Evolutionary conservation across 2,113 vertebrate genomes (phyloP).

Genomic region (Lutjanus erythropterus): DNA sequence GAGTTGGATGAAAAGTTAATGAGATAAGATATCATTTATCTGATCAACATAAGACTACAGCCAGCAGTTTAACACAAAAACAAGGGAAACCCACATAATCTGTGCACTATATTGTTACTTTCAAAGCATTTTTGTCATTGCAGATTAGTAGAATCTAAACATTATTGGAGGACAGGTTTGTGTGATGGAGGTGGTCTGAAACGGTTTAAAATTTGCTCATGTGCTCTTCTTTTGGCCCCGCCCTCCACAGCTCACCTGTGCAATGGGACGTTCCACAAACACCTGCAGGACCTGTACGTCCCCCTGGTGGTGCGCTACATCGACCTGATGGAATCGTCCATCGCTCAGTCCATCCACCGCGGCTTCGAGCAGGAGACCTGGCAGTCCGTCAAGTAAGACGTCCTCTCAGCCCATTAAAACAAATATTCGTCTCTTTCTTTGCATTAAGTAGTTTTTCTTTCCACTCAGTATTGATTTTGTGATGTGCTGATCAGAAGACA

Average conservation of each 20-base stretch:
- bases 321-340: slow-evolving; percentile 98
- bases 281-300: slow-evolving; percentile 95
- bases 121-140: no score
- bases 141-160: no score
- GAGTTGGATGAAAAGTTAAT: no score
- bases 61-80: no score
- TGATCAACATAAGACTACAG: no score
- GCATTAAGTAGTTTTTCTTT: not conserved
- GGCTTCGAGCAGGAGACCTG: slow-evolving; percentile 97
- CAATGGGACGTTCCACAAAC: slow-evolving; percentile 96
- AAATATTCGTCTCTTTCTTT: not conserved
- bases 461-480: not conserved
- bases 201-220: not conserved
- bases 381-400: slow-evolving; percentile 96
- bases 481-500: not conserved
- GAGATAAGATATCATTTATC: no score
- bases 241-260: slow-evolving; percentile 89
- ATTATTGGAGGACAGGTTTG: not conserved
- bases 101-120: no score
- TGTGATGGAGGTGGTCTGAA: not conserved
- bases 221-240: not conserved
- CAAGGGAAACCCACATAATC: no score
- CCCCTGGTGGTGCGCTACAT: slow-evolving; percentile 97
- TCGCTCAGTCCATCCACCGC: slow-evolving; percentile 97
- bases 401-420: not conserved